Evolutionary conservation across 2,797 vertebrate genomes (phyloP), one percentile per base, ranked within the genome.

Genomic region (Pangasius macronema): DNA sequence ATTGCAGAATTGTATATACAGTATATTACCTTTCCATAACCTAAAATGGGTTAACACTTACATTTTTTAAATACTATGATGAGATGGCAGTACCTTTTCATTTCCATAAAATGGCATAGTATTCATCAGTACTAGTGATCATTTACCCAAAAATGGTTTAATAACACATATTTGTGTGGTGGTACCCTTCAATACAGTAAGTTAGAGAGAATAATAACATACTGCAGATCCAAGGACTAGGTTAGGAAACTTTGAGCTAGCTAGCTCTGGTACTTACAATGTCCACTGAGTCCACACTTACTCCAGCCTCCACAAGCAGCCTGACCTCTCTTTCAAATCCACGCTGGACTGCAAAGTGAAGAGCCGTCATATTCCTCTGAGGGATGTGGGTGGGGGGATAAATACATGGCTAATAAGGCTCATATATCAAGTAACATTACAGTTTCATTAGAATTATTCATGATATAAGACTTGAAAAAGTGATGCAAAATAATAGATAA

Each of bases 341-440:
- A 0, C 91, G 88, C 67, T 94, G 94, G 1, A 96, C 96, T 5
- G 93, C 93, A 0, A 95, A 97, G 91, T 99, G 97, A 61, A 99
- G 97, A 87, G 96, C 96, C 7, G 90, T 97, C 95, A 95, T 95
- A 10, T 94, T 95, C 89, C 91, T 97, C 98, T 98, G 91, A 0
- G 5, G 3, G 89, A 86, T 86, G 1, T n/a, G 27, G 14, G 2
- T 86, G 68, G 10, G 82, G 0, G 86, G 84, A 80, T 68, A 81
- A 33, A 81, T 30, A 76, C 20, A 65, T 61, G 27, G 7, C 49
- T 20, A 36, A 9, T 22, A 16, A 46, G 39, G 27, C 70, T 59
- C 27, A 24, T 22, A 33, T 22, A 24, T 61, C 13, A 51, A 76
- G 24, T 73, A 5, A 55, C 8, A 55, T 33, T 8, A 18, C 20